Base-by-base conservation (phyloP, 2,888 invertebrate species). In the Hyposoter dolosus region DNA sequence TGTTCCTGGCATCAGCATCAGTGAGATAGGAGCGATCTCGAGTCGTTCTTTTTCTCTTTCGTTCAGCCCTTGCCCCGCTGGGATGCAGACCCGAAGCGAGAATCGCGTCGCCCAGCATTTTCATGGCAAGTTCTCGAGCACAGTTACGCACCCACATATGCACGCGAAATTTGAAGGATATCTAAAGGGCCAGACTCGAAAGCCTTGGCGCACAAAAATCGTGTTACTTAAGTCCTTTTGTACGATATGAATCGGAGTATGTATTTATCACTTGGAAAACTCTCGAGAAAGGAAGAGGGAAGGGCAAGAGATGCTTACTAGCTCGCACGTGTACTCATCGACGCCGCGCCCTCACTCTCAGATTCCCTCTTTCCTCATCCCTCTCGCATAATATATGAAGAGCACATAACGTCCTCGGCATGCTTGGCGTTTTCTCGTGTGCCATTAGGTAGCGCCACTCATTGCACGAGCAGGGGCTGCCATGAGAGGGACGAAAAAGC, bases 391-490 rank as follows among this genome's bases (percentile, higher is more conserved):
- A 60, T 60, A 60, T 60, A 45, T 76, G 63, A 23, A 56, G 3
- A 45, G 15, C 17, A 69, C 74, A 65, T 74, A 50, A 1, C 15
- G 60, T 28, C 19, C 65, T 71, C 78, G 68, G 74, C 72, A 19
- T 28, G 75, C 28, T 63, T 82, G 82, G 78, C 72, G 76, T 81
- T 75, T 87, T 82, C 79, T 69, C 87, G 86, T 88, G 88, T 88
- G 81, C 88, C 86, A 88, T 88, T 88, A 88, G 85, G 84, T 83
- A 85, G 77, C 83, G 84, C 66, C 75, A 50, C 87, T 88, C 87
- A 76, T 63, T 71, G 69, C 60, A 47, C 47, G 50, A 65, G 40
- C 40, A 40, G 65, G 75, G n/a, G 76, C 75, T 76, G 74, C 65
- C 82, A 63, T 65, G 65, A 68, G 72, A 79, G 80, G 75, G 80